Percentiles rank a stretch among this genome's conserved stretches.
Evolutionary conservation across 2,113 vertebrate genomes (phyloP).

Genomic region (Nestor notabilis): DNA sequence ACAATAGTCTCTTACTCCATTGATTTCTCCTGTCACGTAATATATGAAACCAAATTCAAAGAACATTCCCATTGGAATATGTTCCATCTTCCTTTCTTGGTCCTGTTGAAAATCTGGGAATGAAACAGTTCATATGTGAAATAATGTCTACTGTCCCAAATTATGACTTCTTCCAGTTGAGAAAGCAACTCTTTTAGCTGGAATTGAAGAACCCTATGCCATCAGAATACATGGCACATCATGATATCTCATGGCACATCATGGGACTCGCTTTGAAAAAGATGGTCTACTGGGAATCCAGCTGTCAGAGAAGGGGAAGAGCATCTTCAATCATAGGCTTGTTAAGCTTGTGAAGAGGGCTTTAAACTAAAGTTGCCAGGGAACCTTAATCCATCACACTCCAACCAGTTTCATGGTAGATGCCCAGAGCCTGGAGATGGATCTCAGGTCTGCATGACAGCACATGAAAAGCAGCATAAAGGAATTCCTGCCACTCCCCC

Average conservation of each 20-base stretch:
- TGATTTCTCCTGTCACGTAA: not conserved
- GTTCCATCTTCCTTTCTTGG: not conserved
- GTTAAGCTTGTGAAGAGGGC: not conserved
- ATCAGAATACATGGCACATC: not conserved
- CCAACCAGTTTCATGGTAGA: not conserved
- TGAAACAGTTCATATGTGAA: not conserved
- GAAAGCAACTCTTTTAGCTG: not conserved
- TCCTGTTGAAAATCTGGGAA: not conserved
- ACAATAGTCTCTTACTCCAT: not conserved
- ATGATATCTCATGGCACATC: not conserved
- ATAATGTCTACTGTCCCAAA: not conserved
- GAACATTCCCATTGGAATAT: not conserved
- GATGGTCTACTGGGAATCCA: not conserved
- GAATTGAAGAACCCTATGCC: not conserved
- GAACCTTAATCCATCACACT: not conserved
- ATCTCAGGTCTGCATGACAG: not conserved
- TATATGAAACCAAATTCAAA: not conserved
- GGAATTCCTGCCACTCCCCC: not conserved
- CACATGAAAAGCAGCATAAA: not conserved
- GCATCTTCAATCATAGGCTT: not conserved
- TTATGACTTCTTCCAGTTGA: not conserved
- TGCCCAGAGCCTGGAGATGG: not conserved
- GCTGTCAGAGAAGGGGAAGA: not conserved
- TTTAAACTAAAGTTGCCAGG: not conserved
- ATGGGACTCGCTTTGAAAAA: not conserved